Evolutionary conservation across 2,888 invertebrate genomes (phyloP), one percentile per base, ranked within the genome.

Genomic region (Craniophora ligustri): DNA sequence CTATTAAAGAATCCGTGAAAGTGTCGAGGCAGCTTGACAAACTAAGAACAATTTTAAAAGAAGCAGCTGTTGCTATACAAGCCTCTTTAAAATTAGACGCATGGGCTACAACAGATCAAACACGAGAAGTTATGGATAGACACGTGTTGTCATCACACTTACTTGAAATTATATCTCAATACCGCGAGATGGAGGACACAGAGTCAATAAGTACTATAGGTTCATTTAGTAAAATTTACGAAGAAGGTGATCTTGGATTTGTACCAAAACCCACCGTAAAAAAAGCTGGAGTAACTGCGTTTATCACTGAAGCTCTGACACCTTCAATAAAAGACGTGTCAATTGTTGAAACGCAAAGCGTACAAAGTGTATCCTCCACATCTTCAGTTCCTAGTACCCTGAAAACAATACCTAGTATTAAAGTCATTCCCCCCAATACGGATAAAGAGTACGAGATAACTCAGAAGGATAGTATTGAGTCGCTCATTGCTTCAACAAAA

Each of bases 231-330:
- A 93, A 92, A 30, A 87, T 95, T 15, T 96, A 96, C 68, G 88
- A 92, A 40, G 94, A 94, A 63, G 96, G 96, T 8, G 95, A 95
- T 79, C 93, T 96, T 54, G 96, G 96, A 6, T 95, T 96, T 65
- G 88, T 96, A 59, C 95, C 95, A 0, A 95, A 94, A 72, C 70
- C 81, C 13, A 32, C 57, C 15, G 35, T 63, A 11, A 91, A 86
- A 48, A 88, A 83, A 58, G 72, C 85, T 0, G 39, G 66, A 79
- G 61, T 15, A 63, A 79, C 81, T 10, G 74, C 13, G n/a, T 18
- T 16, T 15, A 3, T n/a, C n/a, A 15, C 16, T 0, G 4, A 13
- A 5, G 14, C 28, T 23, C 3, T 26, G 5, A 19, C 4, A 15
- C 1, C 11, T 14, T 14, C 55, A 6, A 5, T n/a, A 16, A 68